Evolutionary conservation across 2,113 vertebrate species (phyloP).

Genomic region (Tragelaphus buxtoni): DNA sequence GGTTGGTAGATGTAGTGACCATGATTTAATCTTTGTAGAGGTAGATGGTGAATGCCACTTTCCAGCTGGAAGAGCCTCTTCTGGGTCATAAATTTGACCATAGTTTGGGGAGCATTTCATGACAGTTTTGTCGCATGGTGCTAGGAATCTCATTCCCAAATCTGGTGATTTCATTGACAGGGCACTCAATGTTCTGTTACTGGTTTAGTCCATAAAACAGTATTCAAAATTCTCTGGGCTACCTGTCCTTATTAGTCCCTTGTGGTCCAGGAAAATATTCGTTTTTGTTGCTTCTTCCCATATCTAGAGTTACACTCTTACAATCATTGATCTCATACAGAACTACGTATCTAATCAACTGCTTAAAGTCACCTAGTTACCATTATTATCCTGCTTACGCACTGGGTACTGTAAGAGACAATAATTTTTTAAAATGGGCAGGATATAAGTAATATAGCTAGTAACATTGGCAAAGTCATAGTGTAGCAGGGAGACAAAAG

Average conservation of each 20-base stretch:
- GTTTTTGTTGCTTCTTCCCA: neutral
- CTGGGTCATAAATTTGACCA: neutral
- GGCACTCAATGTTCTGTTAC: neutral
- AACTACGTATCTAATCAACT: neutral
- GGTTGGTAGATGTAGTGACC: neutral
- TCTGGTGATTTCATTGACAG: neutral
- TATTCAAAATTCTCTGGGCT: neutral
- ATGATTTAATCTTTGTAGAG: neutral
- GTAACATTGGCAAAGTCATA: neutral
- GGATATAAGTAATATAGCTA: neutral
- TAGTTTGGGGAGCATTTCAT: neutral
- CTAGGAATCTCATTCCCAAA: neutral
- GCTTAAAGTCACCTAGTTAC: neutral
- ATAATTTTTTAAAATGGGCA: neutral
- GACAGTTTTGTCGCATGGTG: neutral
- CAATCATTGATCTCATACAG: neutral
- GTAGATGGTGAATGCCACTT: neutral
- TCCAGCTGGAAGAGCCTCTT: neutral
- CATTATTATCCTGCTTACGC: neutral
- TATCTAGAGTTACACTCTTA: neutral
- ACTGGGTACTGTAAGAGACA: neutral
- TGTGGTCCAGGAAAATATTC: neutral
- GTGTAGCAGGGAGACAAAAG: neutral
- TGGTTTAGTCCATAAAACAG: neutral
- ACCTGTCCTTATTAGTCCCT: neutral